These are phyloP conservation scores for Beaufortia kweichowensis DNA, from an alignment of 2,113 vertebrate genomes.

Conservation along the genomic window DNA sequence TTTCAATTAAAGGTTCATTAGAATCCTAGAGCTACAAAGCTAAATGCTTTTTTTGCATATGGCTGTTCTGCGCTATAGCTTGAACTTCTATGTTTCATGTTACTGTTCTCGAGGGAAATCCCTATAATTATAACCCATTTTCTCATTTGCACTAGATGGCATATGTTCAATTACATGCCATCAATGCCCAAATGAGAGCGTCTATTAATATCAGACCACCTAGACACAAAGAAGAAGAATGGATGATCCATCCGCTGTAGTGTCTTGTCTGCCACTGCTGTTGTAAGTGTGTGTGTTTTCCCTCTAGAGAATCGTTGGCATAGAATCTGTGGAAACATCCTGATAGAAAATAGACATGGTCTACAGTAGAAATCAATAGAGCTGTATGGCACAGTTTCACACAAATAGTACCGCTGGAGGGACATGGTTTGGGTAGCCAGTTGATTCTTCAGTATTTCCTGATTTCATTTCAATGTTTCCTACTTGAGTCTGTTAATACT, in stretches of 20 bases:
- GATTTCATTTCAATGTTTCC: neutral
- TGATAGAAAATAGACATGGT: constrained; percentile 42
- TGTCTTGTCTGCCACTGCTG: neutral
- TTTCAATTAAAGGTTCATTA: neutral
- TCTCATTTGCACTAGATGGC: constrained; percentile 27
- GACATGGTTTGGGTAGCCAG: neutral
- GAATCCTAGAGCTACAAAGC: constrained; percentile 33
- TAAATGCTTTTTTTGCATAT: neutral
- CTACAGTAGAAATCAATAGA: constrained; percentile 54
- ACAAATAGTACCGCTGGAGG: constrained; percentile 38
- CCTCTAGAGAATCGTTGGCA: constrained; percentile 38
- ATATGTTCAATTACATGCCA: constrained; percentile 38
- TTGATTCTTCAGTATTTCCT: constrained; percentile 9
- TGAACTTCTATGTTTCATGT: constrained; percentile 33
- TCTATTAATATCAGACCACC: constrained; percentile 48
- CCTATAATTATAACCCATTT: constrained; percentile 59
- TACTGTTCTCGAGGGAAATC: constrained; percentile 30
- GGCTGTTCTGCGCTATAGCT: constrained; percentile 24
- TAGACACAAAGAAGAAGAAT: constrained; percentile 30
- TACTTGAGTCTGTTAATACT: constrained; percentile 17
- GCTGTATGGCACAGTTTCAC: constrained; percentile 44
- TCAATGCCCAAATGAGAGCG: constrained; percentile 44
- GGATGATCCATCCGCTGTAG: constrained; percentile 19
- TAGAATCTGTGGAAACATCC: constrained; percentile 34
- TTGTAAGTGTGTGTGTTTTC: constrained; percentile 30